These are phyloP conservation scores for Mimas tiliae DNA, from an alignment of 2,888 invertebrate genomes.

Conservation along the genomic window DNA sequence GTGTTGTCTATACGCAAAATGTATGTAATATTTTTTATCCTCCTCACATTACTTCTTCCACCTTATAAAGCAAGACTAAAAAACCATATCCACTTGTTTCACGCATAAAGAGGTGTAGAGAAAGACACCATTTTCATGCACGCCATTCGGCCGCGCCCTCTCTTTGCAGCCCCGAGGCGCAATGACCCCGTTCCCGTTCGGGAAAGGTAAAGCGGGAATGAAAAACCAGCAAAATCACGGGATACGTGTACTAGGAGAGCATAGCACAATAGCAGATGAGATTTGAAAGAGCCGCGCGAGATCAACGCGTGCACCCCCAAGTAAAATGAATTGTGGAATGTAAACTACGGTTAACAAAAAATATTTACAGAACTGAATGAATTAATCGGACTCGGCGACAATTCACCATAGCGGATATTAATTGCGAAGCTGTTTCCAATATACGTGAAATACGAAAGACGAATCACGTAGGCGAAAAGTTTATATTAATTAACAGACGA, in stretches of 20 bases:
- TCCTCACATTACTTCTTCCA: no score
- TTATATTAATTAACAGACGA: no score
- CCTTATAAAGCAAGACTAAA: neutral
- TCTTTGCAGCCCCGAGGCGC: slow-evolving; percentile 56
- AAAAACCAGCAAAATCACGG: slow-evolving; percentile 64
- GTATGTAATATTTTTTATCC: neutral
- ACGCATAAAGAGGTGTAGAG: slow-evolving; percentile 2
- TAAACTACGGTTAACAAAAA: slow-evolving; percentile 22
- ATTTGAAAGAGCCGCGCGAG: slow-evolving; percentile 35
- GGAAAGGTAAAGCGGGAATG: slow-evolving; percentile 56
- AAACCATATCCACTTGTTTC: slow-evolving; percentile 11
- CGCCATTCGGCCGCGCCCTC: slow-evolving; percentile 40
- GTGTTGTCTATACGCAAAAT: no score
- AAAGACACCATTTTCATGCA: slow-evolving; percentile 34
- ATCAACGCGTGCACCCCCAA: no score
- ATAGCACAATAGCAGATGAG: slow-evolving; percentile 57
- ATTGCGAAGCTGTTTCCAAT: no score
- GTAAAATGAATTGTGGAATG: no score
- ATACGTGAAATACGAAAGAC: no score
- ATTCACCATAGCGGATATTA: no score
- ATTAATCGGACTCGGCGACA: neutral
- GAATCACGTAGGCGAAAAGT: no score
- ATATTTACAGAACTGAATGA: neutral
- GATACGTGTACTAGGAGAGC: slow-evolving; percentile 57
- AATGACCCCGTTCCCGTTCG: slow-evolving; percentile 57